Percentiles rank a stretch among this genome's conserved stretches.
Evolutionary conservation across 2,113 vertebrate species (phyloP).

Genomic region (Thymallus thymallus): DNA sequence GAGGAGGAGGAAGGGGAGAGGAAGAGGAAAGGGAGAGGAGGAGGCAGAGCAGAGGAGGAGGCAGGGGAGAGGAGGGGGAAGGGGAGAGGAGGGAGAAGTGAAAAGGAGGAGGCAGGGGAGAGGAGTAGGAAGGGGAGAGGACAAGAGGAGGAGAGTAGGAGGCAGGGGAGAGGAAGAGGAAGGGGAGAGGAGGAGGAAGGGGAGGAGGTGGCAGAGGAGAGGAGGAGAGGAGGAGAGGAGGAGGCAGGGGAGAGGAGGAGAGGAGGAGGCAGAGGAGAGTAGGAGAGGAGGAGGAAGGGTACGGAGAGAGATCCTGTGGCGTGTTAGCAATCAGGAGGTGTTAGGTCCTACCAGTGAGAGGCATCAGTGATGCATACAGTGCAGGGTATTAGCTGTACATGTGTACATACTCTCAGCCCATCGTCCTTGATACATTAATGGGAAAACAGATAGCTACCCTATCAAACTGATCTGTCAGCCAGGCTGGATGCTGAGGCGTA

Average conservation of each 20-base stretch:
- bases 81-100: too few species aligned
- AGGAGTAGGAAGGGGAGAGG: too few species aligned
- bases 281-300: slow-evolving; percentile 18
- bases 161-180: too few species aligned
- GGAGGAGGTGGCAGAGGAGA: too few species aligned
- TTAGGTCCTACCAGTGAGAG: slow-evolving; percentile 55
- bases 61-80: too few species aligned
- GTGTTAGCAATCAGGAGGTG: slow-evolving; percentile 62
- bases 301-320: not conserved
- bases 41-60: too few species aligned
- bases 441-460: slow-evolving; percentile 61
- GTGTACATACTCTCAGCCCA: slow-evolving; percentile 62
- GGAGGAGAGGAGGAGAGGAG: slow-evolving; percentile 57
- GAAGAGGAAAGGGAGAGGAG: too few species aligned
- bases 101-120: too few species aligned
- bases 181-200: too few species aligned
- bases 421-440: slow-evolving; percentile 65
- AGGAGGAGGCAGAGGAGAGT: slow-evolving; percentile 71
- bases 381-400: slow-evolving; percentile 53
- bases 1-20: too few species aligned
- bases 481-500: slow-evolving; percentile 39
- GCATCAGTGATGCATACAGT: slow-evolving; percentile 51
- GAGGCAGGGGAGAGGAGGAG: too few species aligned
- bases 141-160: too few species aligned
- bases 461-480: slow-evolving; percentile 68